Evolutionary conservation across 2,113 vertebrate species (phyloP), one percentile per base, ranked within the genome.

Genomic region (Odontesthes bonariensis): DNA sequence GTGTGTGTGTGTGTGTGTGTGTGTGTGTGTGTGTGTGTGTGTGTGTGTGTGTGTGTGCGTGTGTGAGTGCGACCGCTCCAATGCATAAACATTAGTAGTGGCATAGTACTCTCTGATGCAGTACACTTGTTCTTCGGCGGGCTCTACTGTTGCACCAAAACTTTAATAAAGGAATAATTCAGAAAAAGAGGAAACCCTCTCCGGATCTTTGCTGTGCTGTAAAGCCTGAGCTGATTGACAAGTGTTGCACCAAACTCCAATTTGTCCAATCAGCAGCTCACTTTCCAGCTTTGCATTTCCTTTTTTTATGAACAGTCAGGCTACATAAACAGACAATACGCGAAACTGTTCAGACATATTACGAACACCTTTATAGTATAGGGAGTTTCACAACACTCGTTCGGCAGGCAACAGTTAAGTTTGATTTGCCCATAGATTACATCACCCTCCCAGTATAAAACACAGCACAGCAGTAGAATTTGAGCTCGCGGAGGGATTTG

Each of bases 11-110:
- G 95, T 93, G 90, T 94, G 91, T 91, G 92, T 91, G 87, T 88
- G 42, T 23, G 51, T 61, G 9, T 6, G 6, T 46, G 3, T 31
- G 13, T 38, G 32, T 14, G n/a, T 67, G 40, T 31, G 49, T 60
- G 59, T 89, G 95, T 93, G 90, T 94, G 91, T 91, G 92, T 91
- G 87, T 88, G 42, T 23, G 51, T 61, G 60, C 89, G 95, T 93
- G 90, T 94, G 91, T 91, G 92, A 92, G 88, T 88, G 35, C 35
- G 35, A 38, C 35, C 35, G 10, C 2, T 38, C 35, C 35, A 38
- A 84, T 91, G 92, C 94, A 94, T 94, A 80, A 74, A 74, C 62
- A 69, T 68, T 40, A 57, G 6, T 67, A 56, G 61, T 59, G n/a
- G 19, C 56, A 17, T 44, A 7, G 33, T 17, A 16, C 52, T 52